A percentile compares a stretch with the other conserved stretches of the same genome.
Conservation (phyloP, 2,888 invertebrate genomes). For the Creontiades dilutus region DNA sequence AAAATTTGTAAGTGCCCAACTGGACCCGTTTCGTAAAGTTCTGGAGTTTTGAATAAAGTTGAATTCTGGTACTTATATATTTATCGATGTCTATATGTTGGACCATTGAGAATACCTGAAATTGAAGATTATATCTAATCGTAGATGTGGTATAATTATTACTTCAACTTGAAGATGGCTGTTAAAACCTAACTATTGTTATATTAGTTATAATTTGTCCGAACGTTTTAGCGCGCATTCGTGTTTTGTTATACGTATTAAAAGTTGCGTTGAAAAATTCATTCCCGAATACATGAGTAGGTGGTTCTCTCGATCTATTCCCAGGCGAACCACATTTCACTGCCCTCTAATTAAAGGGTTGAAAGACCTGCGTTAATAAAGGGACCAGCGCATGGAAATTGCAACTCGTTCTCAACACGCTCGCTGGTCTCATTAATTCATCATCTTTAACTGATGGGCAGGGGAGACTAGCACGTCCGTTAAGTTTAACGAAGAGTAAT, state of each 20-base stretch:
- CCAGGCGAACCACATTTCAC: conserved; percentile 18
- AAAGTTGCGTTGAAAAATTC: conserved; percentile 1
- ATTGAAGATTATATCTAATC: no score
- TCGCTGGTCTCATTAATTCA: conserved; percentile 15
- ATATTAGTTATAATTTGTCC: background rate
- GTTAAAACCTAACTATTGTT: no score
- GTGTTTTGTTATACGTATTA: background rate
- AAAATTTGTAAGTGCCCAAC: no score
- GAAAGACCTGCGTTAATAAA: conserved; percentile 8
- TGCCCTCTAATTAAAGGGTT: conserved; percentile 13
- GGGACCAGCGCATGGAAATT: background rate
- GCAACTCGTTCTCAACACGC: background rate
- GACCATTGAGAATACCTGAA: no score
- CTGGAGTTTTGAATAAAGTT: no score
- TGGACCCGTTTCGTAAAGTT: no score
- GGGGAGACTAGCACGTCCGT: no score
- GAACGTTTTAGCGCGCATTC: background rate
- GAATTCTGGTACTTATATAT: no score
- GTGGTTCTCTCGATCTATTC: background rate
- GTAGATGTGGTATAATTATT: no score
- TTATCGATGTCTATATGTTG: no score
- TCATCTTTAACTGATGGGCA: background rate
- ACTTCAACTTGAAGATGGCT: no score
- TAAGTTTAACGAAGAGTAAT: no score
- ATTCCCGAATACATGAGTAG: background rate